Evolutionary conservation across 2,797 vertebrate species (phyloP).

Genomic region (Cyclura pinguis): DNA sequence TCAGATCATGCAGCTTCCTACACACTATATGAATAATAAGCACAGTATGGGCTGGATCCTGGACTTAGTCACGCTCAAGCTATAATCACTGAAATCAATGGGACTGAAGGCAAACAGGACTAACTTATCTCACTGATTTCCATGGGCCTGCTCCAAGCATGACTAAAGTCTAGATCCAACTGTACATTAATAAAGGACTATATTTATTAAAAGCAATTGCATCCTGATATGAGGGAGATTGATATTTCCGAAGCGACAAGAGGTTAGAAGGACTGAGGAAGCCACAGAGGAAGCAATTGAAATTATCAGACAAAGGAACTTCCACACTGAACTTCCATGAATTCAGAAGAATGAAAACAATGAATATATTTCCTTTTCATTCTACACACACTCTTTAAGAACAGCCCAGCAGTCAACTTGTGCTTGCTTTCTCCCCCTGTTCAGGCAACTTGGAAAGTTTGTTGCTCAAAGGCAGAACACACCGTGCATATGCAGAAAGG

Average conservation of each 20-base stretch:
- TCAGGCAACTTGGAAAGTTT: constrained; percentile 28
- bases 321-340: constrained; percentile 55
- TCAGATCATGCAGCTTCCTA: neutral
- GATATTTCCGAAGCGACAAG: neutral
- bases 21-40: neutral
- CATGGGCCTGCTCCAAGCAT: neutral
- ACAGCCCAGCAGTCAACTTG: constrained; percentile 3
- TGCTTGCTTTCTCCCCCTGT: constrained; percentile 34
- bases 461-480: no score
- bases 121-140: neutral
- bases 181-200: neutral
- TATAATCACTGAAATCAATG: neutral
- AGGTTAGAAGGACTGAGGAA: constrained; percentile 62
- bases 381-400: constrained; percentile 20
- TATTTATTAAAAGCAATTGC: neutral
- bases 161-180: neutral
- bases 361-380: constrained; percentile 9
- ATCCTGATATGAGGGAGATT: neutral
- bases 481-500: neutral
- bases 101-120: neutral
- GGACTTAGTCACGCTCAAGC: neutral
- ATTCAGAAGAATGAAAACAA: accelerated
- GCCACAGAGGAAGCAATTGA: constrained; percentile 69
- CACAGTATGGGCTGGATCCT: neutral
- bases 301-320: constrained; percentile 61